Evolutionary conservation across 2,888 invertebrate species (phyloP), one percentile per base, ranked within the genome.

Genomic region (Nomada hirtipes): DNA sequence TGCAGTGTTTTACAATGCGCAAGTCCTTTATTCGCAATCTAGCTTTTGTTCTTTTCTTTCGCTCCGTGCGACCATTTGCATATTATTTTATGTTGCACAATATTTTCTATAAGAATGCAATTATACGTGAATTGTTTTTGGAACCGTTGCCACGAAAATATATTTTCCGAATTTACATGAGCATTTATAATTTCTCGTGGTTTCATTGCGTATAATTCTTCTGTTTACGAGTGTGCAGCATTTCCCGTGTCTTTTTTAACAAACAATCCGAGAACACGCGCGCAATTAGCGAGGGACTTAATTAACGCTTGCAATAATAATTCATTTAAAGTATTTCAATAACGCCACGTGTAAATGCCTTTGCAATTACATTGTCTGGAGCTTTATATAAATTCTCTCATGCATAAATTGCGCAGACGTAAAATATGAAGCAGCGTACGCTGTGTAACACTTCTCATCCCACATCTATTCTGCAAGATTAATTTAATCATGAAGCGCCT

Each of bases 281-380:
- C n/a, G 26, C 9, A 44, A 57, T 72, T 72, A 52, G 36, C 20
- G 11, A 50, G 3, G 13, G 18, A 18, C 11, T 60, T 36, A 72
- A 72, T 64, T 63, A 63, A 4, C 23, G 4, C 26, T 63, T 18
- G 53, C 23, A 52, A 53, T n/a, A 53, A 26, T 55, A 42, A 72
- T 26, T 72, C 53, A 15, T 26, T 44, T 15, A n/a, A 55, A 64
- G 26, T 26, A 11, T 50, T 13, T 64, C 26, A 10, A 44, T 71
- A 53, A 71, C 36, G 29, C 50, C 29, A 9, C 7, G 29, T 7
- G 15, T 26, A 15, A 55, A 3, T 57, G 9, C 23, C 23, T 52
- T 71, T 61, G 29, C 18, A 61, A 53, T 50, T 47, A 47, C 47
- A 47, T 47, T 47, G 15, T 15, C 47, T 10, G 47, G 47, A 13